Base-by-base conservation (phyloP, 2,888 invertebrate species). In the Furcula furcula region DNA sequence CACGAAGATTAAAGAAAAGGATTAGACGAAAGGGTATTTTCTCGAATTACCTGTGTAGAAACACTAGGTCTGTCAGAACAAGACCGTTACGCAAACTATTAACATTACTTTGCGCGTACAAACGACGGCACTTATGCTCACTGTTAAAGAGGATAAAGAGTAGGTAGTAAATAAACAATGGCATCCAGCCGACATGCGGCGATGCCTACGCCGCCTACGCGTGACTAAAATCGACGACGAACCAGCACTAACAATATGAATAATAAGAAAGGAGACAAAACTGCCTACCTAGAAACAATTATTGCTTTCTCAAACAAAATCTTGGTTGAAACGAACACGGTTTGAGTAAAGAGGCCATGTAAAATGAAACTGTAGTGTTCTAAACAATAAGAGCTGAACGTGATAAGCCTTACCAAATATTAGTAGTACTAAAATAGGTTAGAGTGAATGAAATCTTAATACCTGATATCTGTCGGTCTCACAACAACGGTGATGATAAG, bases 131-230 rank as follows among this genome's bases (percentile, higher is more conserved):
- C 28, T 20, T 20, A 6, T 29, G 23, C 31, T 33, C 5, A 18
- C 40, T 25, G 28, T 19, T 28, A 38, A 31, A 7, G 15, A 31
- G 26, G 16, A 36, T 21, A 34, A 36, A 49, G 25, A 12, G 35
- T 34, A 41, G 34, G 39, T 29, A 41, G 52, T 59, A 61, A 63
- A 61, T 61, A 60, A 64, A 69, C 36, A 62, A 42, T 43, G 53
- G 48, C 65, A 66, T 67, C 66, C 76, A 68, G 73, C 76, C 76
- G 75, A 68, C 69, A 71, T 63, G 63, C 69, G 54, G 58, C 74
- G 61, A 68, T 63, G 77, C 73, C 69, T 76, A 77, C 77, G 75
- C 78, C 63, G 77, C 73, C 69, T 76, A 77, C 77, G 75, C 78
- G 79, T 80, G 77, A 82, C 79, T 81, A 77, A 80, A 75, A 70